Conservation (phyloP, 2,113 vertebrate species). For the Egretta garzetta region DNA sequence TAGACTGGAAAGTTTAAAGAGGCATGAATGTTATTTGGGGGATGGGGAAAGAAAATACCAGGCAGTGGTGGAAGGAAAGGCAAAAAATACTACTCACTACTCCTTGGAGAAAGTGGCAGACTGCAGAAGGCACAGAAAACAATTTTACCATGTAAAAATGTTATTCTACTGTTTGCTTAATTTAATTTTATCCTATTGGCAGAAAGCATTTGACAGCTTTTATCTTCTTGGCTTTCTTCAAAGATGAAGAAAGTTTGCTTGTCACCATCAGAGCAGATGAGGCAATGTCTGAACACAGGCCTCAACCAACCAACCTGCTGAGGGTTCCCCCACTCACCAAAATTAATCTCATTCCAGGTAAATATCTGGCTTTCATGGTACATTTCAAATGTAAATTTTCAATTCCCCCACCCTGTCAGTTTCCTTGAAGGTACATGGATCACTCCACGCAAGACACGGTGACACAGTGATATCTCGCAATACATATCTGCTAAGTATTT, state of each 20-base stretch:
- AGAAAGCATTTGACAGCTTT: background rate
- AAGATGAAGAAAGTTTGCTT: background rate
- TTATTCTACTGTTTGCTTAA: background rate
- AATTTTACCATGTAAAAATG: background rate
- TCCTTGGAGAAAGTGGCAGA: background rate
- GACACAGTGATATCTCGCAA: background rate
- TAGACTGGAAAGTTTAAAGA: background rate
- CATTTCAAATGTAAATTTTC: background rate
- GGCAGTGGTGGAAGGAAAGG: background rate
- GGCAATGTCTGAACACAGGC: background rate
- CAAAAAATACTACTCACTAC: background rate
- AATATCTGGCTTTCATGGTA: background rate
- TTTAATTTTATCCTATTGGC: background rate
- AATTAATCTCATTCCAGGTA: background rate
- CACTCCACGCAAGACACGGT: background rate
- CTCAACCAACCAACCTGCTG: background rate
- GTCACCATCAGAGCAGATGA: fast-evolving
- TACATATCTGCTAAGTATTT: background rate
- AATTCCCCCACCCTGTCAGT: background rate
- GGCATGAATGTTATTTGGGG: background rate
- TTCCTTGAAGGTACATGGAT: background rate
- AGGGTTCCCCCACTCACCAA: background rate
- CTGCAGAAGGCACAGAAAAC: background rate
- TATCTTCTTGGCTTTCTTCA: background rate
- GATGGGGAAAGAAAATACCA: background rate